Evolutionary conservation across 2,113 vertebrate species (phyloP).

Genomic region (Burhinus oedicnemus): DNA sequence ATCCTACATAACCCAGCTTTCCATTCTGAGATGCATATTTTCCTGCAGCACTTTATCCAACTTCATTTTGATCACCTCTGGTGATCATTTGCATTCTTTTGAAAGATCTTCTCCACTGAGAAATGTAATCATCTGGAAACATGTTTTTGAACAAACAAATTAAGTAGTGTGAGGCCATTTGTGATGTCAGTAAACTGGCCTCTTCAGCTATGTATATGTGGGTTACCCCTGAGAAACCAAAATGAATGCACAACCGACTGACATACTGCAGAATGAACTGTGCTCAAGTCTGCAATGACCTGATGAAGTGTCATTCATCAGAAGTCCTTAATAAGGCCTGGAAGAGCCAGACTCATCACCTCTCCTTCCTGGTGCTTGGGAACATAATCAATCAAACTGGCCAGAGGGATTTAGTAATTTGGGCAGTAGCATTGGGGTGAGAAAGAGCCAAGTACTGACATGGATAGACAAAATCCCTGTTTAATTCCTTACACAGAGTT

Average conservation of each 20-base stretch:
- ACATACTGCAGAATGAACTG: background rate
- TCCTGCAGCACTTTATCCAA: background rate
- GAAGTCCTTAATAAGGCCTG: background rate
- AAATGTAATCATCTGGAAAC: background rate
- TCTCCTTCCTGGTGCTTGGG: background rate
- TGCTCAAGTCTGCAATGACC: fast-evolving
- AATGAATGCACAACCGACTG: background rate
- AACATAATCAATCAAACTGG: background rate
- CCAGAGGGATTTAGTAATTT: background rate
- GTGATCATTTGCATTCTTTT: background rate
- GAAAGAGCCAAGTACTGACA: background rate
- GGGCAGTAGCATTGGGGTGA: background rate
- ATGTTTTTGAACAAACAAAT: background rate
- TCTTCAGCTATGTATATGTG: background rate
- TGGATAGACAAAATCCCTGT: background rate
- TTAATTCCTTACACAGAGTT: background rate
- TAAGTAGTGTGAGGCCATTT: background rate
- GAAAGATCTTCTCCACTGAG: background rate
- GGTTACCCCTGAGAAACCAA: background rate
- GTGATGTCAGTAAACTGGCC: background rate
- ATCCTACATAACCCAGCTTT: background rate
- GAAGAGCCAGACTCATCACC: background rate
- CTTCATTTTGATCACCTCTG: background rate
- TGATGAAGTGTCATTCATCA: background rate
- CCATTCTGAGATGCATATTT: background rate